Base-by-base conservation (phyloP, 2,888 invertebrate genomes). In the Hyppa rectilinea region DNA sequence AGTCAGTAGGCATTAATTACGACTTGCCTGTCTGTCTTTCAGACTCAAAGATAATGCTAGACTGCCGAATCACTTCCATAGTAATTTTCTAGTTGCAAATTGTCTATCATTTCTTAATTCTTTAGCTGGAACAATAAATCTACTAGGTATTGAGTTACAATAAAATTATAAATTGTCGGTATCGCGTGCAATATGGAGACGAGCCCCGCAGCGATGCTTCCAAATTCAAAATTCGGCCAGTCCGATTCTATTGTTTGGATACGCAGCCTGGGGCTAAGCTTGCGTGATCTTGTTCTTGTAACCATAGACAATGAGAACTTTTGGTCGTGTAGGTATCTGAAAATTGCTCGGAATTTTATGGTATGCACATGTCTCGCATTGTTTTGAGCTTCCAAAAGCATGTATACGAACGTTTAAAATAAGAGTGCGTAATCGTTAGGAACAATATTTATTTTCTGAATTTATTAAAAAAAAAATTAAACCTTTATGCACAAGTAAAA, bases 111-210 rank as follows among this genome's bases (percentile, higher is more conserved):
- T 71, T 67, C 43, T 66, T 71, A 65, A 69, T 63, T 69, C 50
- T 71, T 65, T 73, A 55, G 31, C n/a, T 47, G 55, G 60, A 76
- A 76, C 43, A 66, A 52, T 45, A 55, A 66, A 69, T 66, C 36
- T 61, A 65, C 63, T 45, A n/a, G n/a, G n/a, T n/a, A 70, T 84
- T 75, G 63, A 74, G 81, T 70, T 77, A 78, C 72, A 68, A 75
- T 64, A 10, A 38, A n/a, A 83, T 87, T 87, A 87, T 87, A 78
- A 68, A 85, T 83, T 75, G 82, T 82, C 68, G 17, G 55, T 83
- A 88, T 94, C 87, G 92, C 94, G 93, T 94, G 94, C 93, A 82
- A 90, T 95, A 95, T 95, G 94, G 91, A 90, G 71, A 85, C 80
- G 83, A 80, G 82, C 89, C 92, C 85, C 69, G 85, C 66, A 90